phyloP scores from a whole-genome alignment of 2,113 vertebrate genomes.

The Nettapus auritus region DNA sequence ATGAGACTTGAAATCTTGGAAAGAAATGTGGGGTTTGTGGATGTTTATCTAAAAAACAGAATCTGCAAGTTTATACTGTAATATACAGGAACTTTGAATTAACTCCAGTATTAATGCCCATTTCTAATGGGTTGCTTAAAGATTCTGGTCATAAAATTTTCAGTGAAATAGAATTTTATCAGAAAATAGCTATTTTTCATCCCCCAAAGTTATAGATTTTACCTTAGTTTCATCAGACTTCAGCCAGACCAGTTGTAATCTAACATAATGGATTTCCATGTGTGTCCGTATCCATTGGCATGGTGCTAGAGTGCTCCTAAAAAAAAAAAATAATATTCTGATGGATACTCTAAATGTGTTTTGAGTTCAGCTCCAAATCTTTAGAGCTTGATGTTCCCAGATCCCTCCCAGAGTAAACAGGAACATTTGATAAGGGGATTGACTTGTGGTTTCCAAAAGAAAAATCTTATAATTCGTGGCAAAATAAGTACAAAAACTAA shows the following conservation, averaged over 20 bases:
- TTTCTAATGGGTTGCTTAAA: not conserved
- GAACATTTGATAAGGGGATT: not conserved
- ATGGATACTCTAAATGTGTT: not conserved
- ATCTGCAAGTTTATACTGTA: not conserved
- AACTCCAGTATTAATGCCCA: not conserved
- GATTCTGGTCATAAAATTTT: not conserved
- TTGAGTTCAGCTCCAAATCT: not conserved
- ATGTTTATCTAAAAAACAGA: not conserved
- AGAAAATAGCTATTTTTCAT: not conserved
- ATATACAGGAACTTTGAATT: not conserved
- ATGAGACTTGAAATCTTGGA: not conserved
- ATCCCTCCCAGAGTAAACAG: not conserved
- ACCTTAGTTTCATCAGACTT: not conserved
- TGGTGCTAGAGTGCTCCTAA: not conserved
- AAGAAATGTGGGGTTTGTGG: not conserved
- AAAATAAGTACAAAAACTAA: not conserved
- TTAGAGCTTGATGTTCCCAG: not conserved
- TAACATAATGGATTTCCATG: fast-evolving
- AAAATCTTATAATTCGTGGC: not conserved
- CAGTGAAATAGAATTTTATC: not conserved
- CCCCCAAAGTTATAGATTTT: not conserved
- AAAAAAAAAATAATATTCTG: not conserved
- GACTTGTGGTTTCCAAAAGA: not conserved
- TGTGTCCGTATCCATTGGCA: not conserved
- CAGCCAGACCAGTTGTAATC: not conserved